Evolutionary conservation across 2,888 invertebrate species (phyloP).

Genomic region (Busseola fusca): DNA sequence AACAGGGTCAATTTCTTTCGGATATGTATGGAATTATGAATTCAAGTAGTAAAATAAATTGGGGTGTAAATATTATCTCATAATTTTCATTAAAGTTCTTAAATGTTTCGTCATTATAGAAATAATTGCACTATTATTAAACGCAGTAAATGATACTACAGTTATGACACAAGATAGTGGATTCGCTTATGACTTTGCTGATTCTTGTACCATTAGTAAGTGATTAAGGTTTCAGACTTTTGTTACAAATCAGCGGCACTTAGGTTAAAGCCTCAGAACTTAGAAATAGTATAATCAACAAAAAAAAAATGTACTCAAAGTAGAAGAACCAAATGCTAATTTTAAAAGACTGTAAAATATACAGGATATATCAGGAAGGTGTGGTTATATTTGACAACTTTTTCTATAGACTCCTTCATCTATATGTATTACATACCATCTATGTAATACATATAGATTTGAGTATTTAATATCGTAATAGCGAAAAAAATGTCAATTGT

Average conservation of each 20-base stretch:
- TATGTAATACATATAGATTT: too few species aligned
- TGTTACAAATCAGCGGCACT: not conserved
- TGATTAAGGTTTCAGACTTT: slow-evolving; percentile 17
- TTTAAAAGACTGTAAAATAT: slow-evolving; percentile 21
- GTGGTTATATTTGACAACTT: not conserved
- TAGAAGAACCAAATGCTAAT: slow-evolving; percentile 13
- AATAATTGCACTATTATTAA: slow-evolving; percentile 17
- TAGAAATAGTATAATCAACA: slow-evolving; percentile 2
- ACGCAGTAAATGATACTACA: not conserved
- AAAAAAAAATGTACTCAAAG: slow-evolving; percentile 20
- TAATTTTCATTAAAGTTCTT: slow-evolving; percentile 12
- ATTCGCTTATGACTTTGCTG: not conserved
- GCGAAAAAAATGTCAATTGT: not conserved
- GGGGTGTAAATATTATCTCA: slow-evolving; percentile 42
- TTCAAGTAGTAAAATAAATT: slow-evolving; percentile 31
- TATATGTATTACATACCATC: too few species aligned
- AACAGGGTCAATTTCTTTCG: slow-evolving; percentile 60
- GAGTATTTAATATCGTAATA: not conserved
- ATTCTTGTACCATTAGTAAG: slow-evolving; percentile 14
- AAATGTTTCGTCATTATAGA: slow-evolving; percentile 28
- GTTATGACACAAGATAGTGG: not conserved
- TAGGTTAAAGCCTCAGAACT: slow-evolving; percentile 5
- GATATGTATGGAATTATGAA: slow-evolving; percentile 48
- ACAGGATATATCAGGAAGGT: not conserved
- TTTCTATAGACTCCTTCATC: not conserved